phyloP scores from a whole-genome alignment of 2,888 invertebrate species.

The Gerris lacustris region DNA sequence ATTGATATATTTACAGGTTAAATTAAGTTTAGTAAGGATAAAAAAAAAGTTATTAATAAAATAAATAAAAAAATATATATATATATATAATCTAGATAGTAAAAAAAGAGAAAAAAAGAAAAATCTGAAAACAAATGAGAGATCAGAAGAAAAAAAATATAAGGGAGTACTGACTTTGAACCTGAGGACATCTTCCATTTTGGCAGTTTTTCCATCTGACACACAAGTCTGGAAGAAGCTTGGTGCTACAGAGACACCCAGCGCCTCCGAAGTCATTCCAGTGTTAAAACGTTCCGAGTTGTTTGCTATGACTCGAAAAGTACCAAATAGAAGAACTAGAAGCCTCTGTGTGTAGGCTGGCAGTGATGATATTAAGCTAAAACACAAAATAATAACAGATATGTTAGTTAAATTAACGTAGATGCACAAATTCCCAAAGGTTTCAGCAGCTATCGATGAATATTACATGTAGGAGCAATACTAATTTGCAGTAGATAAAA shows the following conservation, averaged over 20 bases:
- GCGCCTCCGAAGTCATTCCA: conserved; percentile 88
- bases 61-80: no score
- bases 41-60: no score
- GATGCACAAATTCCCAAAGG: no score
- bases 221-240: conserved; percentile 94
- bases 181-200: conserved; percentile 88
- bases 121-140: no score
- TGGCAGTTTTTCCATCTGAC: conserved; percentile 84
- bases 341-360: conserved; percentile 84
- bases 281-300: conserved; percentile 80
- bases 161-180: conserved; percentile 58
- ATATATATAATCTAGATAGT: no score
- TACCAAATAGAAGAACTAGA: conserved; percentile 88
- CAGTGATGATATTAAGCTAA: conserved; percentile 73
- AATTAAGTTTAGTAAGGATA: no score
- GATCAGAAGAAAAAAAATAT: no score
- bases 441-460: no score
- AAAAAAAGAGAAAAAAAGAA: no score
- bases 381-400: conserved; percentile 25
- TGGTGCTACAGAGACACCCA: conserved; percentile 89
- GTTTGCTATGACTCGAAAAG: conserved; percentile 87
- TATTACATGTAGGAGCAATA: no score
- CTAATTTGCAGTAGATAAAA: no score
- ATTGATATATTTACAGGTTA: no score
- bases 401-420: not conserved